These are phyloP conservation scores for Psix sp. DNA, from an alignment of 1,140 invertebrate genomes.

Conservation along the genomic window DNA sequence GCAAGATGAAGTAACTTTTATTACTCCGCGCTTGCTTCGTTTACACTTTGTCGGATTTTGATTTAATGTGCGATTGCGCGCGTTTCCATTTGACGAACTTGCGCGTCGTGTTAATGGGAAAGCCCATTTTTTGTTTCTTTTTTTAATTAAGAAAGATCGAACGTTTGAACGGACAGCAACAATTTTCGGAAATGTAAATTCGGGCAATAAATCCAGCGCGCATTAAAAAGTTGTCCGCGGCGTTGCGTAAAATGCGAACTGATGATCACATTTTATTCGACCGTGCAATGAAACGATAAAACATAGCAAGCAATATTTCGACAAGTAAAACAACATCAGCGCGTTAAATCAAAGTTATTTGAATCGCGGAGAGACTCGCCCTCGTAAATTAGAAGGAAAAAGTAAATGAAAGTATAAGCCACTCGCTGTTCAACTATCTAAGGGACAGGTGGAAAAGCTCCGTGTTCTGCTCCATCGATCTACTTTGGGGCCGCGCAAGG, in stretches of 20 bases:
- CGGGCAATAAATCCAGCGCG: slow-evolving; percentile 27
- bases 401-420: slow-evolving; percentile 52
- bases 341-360: slow-evolving; percentile 51
- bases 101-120: slow-evolving; percentile 15
- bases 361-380: slow-evolving; percentile 40
- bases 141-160: slow-evolving; percentile 32
- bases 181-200: slow-evolving; percentile 26
- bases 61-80: slow-evolving; percentile 32
- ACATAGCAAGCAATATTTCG: slow-evolving; percentile 40
- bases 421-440: slow-evolving; percentile 44
- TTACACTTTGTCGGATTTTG: slow-evolving; percentile 57
- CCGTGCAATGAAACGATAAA: slow-evolving; percentile 49
- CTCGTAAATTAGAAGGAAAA: slow-evolving; percentile 50
- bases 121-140: slow-evolving; percentile 19
- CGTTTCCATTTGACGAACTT: slow-evolving; percentile 25
- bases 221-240: slow-evolving; percentile 26
- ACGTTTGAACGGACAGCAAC: slow-evolving; percentile 3
- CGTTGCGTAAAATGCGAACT: slow-evolving; percentile 10
- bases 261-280: slow-evolving; percentile 53
- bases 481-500: slow-evolving; percentile 29
- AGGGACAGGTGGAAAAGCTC: slow-evolving; percentile 57
- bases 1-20: slow-evolving; percentile 55
- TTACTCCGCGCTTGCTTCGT: slow-evolving; percentile 44
- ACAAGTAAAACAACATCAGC: slow-evolving; percentile 33
- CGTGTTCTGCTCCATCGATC: slow-evolving; percentile 55